Evolutionary conservation across 2,888 invertebrate genomes (phyloP).

Genomic region (Osmoderma eremita): DNA sequence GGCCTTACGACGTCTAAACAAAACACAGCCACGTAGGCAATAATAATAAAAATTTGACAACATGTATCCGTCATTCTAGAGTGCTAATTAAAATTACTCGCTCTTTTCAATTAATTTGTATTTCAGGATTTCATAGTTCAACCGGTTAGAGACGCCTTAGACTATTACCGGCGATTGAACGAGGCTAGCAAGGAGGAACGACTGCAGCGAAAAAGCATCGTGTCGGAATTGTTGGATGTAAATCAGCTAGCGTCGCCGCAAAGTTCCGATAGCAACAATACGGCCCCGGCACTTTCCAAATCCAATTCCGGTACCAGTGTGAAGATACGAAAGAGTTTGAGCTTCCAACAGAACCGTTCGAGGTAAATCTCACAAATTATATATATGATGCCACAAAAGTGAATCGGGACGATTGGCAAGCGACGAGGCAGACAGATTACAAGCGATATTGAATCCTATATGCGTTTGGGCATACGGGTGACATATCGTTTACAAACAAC

Average conservation of each 20-base stretch:
- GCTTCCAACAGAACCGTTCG: constrained; percentile 61
- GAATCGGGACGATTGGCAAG: too few relatives aligned
- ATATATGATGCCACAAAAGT: too few relatives aligned
- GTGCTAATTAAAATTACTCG: too few relatives aligned
- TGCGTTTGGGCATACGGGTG: too few relatives aligned
- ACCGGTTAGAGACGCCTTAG: constrained; percentile 71
- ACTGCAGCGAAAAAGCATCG: constrained; percentile 69
- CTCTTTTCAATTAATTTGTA: not conserved
- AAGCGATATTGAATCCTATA: too few relatives aligned
- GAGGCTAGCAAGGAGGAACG: constrained; percentile 71
- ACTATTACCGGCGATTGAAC: constrained; percentile 71
- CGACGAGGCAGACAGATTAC: too few relatives aligned
- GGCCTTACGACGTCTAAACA: not conserved
- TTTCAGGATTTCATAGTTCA: constrained; percentile 70
- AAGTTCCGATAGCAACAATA: constrained; percentile 62
- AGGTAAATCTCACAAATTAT: constrained; percentile 51
- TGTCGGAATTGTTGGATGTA: constrained; percentile 59
- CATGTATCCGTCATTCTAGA: constrained; percentile 19
- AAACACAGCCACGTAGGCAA: constrained; percentile 9
- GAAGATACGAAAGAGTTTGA: constrained; percentile 67
- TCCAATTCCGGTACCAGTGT: constrained; percentile 68
- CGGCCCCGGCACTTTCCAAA: constrained; percentile 56
- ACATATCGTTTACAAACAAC: too few relatives aligned
- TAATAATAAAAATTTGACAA: constrained; percentile 29
- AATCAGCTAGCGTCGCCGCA: constrained; percentile 61